phyloP scores from a whole-genome alignment of 1,140 invertebrate genomes.

The Heterodera carotae region DNA sequence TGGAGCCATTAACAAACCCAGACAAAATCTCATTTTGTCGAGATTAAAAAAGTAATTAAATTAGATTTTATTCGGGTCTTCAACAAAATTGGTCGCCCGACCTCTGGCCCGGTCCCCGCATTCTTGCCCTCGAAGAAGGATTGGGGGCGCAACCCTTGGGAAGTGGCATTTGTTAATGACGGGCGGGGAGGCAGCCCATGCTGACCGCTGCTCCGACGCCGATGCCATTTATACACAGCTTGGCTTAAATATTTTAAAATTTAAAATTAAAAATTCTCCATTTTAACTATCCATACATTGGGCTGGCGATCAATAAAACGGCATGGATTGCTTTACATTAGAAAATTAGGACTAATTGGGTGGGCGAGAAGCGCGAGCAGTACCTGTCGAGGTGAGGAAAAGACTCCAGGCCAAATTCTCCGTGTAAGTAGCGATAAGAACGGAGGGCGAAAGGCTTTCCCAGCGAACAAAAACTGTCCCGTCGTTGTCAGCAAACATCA shows the following conservation, averaged over 20 bases:
- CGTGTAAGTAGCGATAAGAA: conserved; percentile 48
- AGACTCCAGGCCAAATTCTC: conserved; percentile 57
- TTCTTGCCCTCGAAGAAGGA: too few relatives aligned
- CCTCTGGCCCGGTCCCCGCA: too few relatives aligned
- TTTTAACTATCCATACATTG: conserved; percentile 47
- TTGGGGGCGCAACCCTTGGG: too few relatives aligned
- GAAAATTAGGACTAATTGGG: not conserved
- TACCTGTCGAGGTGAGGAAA: conserved; percentile 59
- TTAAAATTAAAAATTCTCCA: not conserved
- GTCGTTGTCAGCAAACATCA: conserved; percentile 1
- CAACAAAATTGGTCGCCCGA: too few relatives aligned
- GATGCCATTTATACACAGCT: conserved; percentile 61
- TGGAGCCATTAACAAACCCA: too few relatives aligned
- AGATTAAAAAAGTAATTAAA: too few relatives aligned
- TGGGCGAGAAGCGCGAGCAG: not conserved
- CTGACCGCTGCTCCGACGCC: conserved; percentile 44
- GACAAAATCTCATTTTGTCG: too few relatives aligned
- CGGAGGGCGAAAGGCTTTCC: conserved; percentile 34
- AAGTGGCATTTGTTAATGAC: too few relatives aligned
- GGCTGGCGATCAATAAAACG: conserved; percentile 59
- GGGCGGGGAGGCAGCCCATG: too few relatives aligned
- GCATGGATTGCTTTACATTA: conserved; percentile 52
- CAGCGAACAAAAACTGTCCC: not conserved
- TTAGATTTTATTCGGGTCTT: too few relatives aligned
- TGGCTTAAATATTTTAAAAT: conserved; percentile 59